These are phyloP conservation scores for Standfussiana lucernea DNA, from an alignment of 2,888 invertebrate genomes.

Conservation along the genomic window DNA sequence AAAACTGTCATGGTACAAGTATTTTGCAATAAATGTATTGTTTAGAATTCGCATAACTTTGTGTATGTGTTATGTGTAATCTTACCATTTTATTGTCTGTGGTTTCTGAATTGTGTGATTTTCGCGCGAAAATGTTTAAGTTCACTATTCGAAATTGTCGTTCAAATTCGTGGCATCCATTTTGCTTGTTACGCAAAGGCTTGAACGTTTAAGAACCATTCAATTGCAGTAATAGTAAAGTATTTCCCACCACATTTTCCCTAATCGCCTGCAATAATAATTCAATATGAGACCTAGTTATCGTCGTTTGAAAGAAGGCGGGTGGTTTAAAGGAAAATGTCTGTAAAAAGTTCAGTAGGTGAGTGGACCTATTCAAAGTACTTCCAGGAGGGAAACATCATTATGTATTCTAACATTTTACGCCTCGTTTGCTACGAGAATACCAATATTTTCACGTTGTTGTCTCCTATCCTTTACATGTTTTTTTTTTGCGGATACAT, in stretches of 20 bases:
- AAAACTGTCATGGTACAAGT: constrained; percentile 44
- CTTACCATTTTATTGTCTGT: constrained; percentile 55
- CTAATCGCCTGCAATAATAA: constrained; percentile 37
- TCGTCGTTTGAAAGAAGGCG: constrained; percentile 39
- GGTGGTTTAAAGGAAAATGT: constrained; percentile 29
- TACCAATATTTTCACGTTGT: constrained; percentile 66
- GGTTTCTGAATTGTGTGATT: constrained; percentile 31
- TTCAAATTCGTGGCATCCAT: constrained; percentile 11
- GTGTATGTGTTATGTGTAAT: constrained; percentile 51
- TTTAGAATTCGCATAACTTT: constrained; percentile 48
- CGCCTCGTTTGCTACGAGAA: constrained; percentile 63
- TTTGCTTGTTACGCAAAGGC: constrained; percentile 21
- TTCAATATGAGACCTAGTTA: constrained; percentile 37
- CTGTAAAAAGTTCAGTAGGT: constrained; percentile 20
- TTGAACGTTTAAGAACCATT: constrained; percentile 19
- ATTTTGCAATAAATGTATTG: constrained; percentile 49
- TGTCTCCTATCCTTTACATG: constrained; percentile 64
- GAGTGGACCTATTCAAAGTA: constrained; percentile 46
- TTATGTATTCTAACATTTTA: constrained; percentile 73
- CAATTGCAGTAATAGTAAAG: constrained; percentile 6
- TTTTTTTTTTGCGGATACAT: constrained; percentile 52
- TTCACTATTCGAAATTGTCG: constrained; percentile 34
- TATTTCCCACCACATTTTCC: constrained; percentile 22
- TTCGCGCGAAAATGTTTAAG: constrained; percentile 17
- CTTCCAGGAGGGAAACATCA: constrained; percentile 51